phyloP scores from a whole-genome alignment of 1,140 invertebrate species.

The Halyomorpha halys region DNA sequence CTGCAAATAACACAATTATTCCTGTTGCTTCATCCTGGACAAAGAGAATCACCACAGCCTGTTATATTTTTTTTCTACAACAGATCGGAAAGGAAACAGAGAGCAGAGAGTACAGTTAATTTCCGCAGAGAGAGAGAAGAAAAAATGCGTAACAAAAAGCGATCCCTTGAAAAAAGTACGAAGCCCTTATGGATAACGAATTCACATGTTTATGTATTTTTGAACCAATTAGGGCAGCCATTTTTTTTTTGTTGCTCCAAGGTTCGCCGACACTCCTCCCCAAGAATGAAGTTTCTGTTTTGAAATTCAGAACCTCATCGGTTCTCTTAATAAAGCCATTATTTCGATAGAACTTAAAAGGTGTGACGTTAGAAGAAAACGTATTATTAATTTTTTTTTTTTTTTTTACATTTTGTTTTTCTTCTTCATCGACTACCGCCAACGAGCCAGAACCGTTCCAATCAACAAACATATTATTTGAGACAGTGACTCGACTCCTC shows the following conservation, averaged over 20 bases:
- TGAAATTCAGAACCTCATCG: not conserved
- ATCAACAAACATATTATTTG: not conserved
- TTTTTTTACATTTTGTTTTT: not conserved
- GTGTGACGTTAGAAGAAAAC: not conserved
- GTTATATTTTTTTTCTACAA: too few species aligned
- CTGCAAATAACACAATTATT: too few species aligned
- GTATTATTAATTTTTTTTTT: not conserved
- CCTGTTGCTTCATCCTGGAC: too few species aligned
- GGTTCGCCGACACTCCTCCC: not conserved
- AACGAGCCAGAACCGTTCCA: slow-evolving; percentile 10
- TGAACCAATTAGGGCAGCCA: slow-evolving; percentile 14
- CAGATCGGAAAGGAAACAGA: too few species aligned
- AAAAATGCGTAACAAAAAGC: too few species aligned
- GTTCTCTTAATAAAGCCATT: slow-evolving; percentile 10
- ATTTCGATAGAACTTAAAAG: not conserved
- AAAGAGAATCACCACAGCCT: too few species aligned
- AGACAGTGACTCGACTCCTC: too few species aligned
- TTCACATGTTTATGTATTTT: slow-evolving; percentile 19
- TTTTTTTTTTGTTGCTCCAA: not conserved
- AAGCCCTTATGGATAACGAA: slow-evolving; percentile 1
- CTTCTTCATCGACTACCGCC: not conserved
- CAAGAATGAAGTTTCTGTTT: not conserved
- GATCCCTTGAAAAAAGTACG: too few species aligned
- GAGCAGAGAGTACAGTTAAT: too few species aligned
- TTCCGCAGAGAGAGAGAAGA: too few species aligned